Evolutionary conservation across 1,140 invertebrate species (phyloP).

Genomic region (Drosophila littoralis): DNA sequence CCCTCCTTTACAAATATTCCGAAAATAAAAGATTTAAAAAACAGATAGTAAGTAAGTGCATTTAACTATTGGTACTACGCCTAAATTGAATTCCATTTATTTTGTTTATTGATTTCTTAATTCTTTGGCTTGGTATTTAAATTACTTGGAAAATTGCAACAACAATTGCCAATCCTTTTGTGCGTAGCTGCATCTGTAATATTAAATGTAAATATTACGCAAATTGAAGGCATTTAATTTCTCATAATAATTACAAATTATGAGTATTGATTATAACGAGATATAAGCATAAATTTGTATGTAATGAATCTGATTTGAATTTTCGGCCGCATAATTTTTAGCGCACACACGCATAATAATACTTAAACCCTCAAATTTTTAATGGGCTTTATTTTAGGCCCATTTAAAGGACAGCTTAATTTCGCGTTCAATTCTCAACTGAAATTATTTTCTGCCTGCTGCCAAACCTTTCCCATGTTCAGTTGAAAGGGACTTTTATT

Average conservation of each 20-base stretch:
- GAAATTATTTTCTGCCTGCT: slow-evolving; percentile 4
- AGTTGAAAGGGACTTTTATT: slow-evolving; percentile 50
- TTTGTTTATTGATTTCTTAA: slow-evolving; percentile 19
- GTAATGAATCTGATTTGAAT: too few relatives aligned
- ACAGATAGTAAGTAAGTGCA: too few relatives aligned
- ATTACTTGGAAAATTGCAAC: neutral
- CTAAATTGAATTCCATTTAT: neutral
- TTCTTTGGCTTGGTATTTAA: slow-evolving; percentile 23
- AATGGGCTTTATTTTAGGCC: neutral
- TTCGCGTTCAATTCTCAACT: slow-evolving; percentile 13
- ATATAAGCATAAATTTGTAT: too few relatives aligned
- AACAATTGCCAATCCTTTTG: neutral
- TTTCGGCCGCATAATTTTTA: too few relatives aligned
- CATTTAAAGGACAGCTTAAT: neutral
- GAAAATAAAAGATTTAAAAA: too few relatives aligned
- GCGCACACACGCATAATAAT: too few relatives aligned
- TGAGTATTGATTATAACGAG: too few relatives aligned
- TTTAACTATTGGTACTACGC: neutral
- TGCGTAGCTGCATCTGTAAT: neutral
- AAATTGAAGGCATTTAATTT: neutral
- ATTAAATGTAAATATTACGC: slow-evolving; percentile 2
- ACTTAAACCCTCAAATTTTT: too few relatives aligned
- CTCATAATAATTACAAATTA: neutral
- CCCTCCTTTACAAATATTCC: too few relatives aligned
- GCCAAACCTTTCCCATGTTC: neutral